These are phyloP conservation scores for Dynastes grantii DNA, from an alignment of 2,888 invertebrate genomes.

Conservation along the genomic window DNA sequence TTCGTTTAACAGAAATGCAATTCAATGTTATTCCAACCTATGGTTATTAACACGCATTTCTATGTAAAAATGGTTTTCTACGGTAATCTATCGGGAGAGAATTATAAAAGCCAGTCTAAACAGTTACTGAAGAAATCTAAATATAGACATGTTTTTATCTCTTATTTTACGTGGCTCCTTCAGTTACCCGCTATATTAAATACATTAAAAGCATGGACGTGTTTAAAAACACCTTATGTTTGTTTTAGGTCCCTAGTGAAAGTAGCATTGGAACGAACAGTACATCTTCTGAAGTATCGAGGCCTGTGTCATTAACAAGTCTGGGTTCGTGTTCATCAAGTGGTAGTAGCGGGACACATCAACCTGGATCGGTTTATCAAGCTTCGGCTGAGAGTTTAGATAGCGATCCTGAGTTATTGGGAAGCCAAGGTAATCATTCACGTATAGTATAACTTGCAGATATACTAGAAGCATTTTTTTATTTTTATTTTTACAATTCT, in stretches of 20 bases:
- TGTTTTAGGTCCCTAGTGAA: conserved; percentile 68
- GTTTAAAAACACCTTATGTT: conserved; percentile 29
- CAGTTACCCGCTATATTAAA: conserved; percentile 66
- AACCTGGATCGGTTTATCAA: conserved; percentile 84
- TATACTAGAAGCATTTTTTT: too few relatives aligned
- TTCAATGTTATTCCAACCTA: too few relatives aligned
- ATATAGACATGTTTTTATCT: too few relatives aligned
- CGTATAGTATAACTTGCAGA: neutral
- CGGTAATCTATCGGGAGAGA: too few relatives aligned
- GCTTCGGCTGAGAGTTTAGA: conserved; percentile 92
- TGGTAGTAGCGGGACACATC: conserved; percentile 76
- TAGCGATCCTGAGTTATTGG: conserved; percentile 79
- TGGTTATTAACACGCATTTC: too few relatives aligned
- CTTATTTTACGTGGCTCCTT: too few relatives aligned
- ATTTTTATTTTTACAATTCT: too few relatives aligned
- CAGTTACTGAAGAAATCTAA: too few relatives aligned
- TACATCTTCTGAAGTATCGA: conserved; percentile 74
- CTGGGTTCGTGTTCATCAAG: conserved; percentile 83
- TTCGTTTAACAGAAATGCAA: too few relatives aligned
- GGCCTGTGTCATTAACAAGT: conserved; percentile 85
- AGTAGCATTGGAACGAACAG: conserved; percentile 72
- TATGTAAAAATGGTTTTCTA: too few relatives aligned
- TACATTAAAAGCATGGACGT: conserved; percentile 65
- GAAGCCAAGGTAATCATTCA: conserved; percentile 67
- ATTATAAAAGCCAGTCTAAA: too few relatives aligned